Conservation (phyloP, 2,888 invertebrate species). For the Lysandra bellargus region DNA sequence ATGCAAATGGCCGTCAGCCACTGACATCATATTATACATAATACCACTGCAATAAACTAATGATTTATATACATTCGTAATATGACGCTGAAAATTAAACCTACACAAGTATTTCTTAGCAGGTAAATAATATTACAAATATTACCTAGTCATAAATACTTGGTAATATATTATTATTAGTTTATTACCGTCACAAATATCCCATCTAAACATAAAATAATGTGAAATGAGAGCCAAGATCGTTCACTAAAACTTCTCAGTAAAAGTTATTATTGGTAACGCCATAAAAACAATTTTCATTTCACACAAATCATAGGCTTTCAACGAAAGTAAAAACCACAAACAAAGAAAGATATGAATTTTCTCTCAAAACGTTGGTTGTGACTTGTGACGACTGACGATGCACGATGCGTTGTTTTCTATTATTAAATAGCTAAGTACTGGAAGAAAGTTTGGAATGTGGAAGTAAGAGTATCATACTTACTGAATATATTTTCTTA, state of each 20-base stretch:
- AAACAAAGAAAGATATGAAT: not conserved
- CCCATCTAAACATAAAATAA: not conserved
- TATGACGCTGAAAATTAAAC: not conserved
- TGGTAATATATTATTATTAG: not conserved
- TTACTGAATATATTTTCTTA: not conserved
- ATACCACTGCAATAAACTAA: constrained; percentile 23
- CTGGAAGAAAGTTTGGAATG: constrained; percentile 2
- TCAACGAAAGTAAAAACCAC: constrained; percentile 27
- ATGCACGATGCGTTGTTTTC: not conserved
- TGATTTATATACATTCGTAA: not conserved
- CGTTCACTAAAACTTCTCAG: not conserved
- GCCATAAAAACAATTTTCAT: not conserved
- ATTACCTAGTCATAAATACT: not conserved
- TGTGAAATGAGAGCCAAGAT: not conserved
- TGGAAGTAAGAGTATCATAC: not conserved
- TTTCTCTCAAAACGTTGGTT: constrained; percentile 8
- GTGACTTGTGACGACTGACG: not conserved
- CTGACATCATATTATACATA: constrained; percentile 21
- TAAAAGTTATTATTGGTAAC: constrained; percentile 12
- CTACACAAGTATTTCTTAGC: not conserved
- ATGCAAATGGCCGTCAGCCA: constrained; percentile 11
- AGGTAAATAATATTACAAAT: not conserved
- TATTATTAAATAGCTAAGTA: not conserved
- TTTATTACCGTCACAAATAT: not conserved
- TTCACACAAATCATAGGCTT: constrained; percentile 25